Base-by-base conservation (phyloP, 2,888 invertebrate genomes). In the Napeogenes inachia region DNA sequence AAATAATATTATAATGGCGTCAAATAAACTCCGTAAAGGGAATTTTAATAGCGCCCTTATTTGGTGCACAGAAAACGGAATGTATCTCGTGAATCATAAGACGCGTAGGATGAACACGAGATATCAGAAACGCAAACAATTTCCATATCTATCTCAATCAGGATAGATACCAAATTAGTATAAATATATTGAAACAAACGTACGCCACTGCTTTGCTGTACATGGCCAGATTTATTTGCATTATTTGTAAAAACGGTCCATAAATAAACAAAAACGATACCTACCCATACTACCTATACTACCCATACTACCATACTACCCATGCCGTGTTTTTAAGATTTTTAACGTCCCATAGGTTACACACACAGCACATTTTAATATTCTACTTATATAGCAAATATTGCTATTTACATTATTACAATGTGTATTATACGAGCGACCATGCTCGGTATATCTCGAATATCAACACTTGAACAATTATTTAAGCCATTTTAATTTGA, bases 11-110 rank as follows among this genome's bases (percentile, higher is more conserved):
- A 68, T 68, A 80, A 81, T 75, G 73, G 72, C 74, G 75, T 78
- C 76, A 77, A 80, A 77, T 74, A 75, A 74, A 76, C 72, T 72
- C 70, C 79, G 70, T 76, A 79, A 80, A 82, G 83, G 84, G 80
- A 77, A 81, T 77, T 76, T 77, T 85, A 85, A 84, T 84, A 82
- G 80, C 72, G 67, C 62, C 85, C 83, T 68, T 80, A 77, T 82
- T 72, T 63, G 85, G 84, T 60, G 60, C 72, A 77, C 70, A 68
- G 73, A 67, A 70, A 73, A 72, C 71, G 75, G 73, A 71, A 70
- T 75, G 67, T 72, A 69, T 70, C 65, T 73, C 70, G 75, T 85
- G 85, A 85, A 80, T 85, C 85, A 84, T 77, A 75, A 67, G 68
- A 68, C 65, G 83, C 82, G 85, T 84, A 81, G 84, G 84, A 76